Base-by-base conservation (phyloP, 2,888 invertebrate species). In the Steromphala cineraria region DNA sequence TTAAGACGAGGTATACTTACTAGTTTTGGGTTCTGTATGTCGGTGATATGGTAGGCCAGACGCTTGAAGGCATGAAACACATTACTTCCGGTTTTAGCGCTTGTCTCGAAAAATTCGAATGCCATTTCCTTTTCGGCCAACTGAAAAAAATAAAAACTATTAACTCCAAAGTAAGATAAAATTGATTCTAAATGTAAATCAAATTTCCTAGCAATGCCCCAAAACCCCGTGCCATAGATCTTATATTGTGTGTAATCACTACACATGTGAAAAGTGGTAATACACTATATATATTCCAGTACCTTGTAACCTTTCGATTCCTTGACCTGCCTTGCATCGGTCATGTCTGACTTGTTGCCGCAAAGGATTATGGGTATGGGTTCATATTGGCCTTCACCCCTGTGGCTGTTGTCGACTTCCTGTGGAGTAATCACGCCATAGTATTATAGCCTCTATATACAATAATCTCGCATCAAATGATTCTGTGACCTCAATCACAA, bases 261-360 rank as follows among this genome's bases (percentile, higher is more conserved):
- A n/a, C n/a, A n/a, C n/a, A n/a, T n/a, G n/a, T n/a, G n/a, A n/a
- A n/a, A n/a, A n/a, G n/a, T n/a, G n/a, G n/a, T n/a, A n/a, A n/a
- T n/a, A n/a, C n/a, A n/a, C n/a, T n/a, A n/a, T n/a, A n/a, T n/a
- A n/a, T n/a, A 36, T 10, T 5, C 19, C 4, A 19, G 7, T 80
- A 88, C 91, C 90, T 88, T 85, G 67, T 82, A 75, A 17, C 90
- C 91, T 75, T 88, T 84, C 52, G 80, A 79, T 10, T 79, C 83
- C 10, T 82, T 81, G 17, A 92, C 90, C 74, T 85, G 81, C 77
- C 90, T 86, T 17, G 85, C 31, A 0, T 84, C 81, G 36, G 81
- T 78, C 62, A 91, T 85, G 81, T 92, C 92, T 55, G 80, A 78
- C 78, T 92, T 92, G 86, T 92, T 92, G 19, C 91, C 92, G 13